These are phyloP conservation scores for Trypoxylon attenuatum DNA, from an alignment of 2,888 invertebrate species.

Conservation along the genomic window DNA sequence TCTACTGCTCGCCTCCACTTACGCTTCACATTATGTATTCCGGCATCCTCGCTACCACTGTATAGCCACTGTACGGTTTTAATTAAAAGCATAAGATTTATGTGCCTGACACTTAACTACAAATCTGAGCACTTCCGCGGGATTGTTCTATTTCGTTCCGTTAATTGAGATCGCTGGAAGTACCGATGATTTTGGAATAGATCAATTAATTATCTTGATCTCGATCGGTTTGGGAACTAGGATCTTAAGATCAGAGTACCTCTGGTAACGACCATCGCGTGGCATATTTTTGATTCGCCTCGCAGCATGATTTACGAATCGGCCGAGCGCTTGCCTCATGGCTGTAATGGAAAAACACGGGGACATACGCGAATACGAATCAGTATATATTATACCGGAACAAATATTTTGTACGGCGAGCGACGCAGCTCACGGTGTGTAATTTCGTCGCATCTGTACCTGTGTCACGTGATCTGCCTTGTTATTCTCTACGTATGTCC, in stretches of 20 bases:
- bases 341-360: constrained; percentile 44
- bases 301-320: constrained; percentile 23
- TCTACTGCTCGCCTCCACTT: neutral
- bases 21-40: neutral
- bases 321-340: constrained; percentile 17
- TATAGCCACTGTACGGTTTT: too few species aligned
- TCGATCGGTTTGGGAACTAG: too few species aligned
- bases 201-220: too few species aligned
- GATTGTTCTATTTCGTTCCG: too few species aligned
- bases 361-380: constrained; percentile 32
- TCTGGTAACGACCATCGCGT: constrained; percentile 1
- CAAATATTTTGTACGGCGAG: constrained; percentile 50
- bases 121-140: too few species aligned
- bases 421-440: constrained; percentile 41
- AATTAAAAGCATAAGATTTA: too few species aligned
- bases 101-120: too few species aligned
- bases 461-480: constrained; percentile 53
- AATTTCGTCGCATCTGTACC: constrained; percentile 52
- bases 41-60: too few species aligned
- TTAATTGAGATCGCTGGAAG: too few species aligned
- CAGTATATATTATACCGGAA: constrained; percentile 53
- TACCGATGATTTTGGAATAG: too few species aligned
- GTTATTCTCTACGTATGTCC: constrained; percentile 56
- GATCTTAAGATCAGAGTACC: neutral
- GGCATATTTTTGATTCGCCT: constrained; percentile 29